Percentiles rank a stretch among this genome's conserved stretches.
phyloP scores from a whole-genome alignment of 1,140 invertebrate genomes.

The Drosophila parabipectinata region DNA sequence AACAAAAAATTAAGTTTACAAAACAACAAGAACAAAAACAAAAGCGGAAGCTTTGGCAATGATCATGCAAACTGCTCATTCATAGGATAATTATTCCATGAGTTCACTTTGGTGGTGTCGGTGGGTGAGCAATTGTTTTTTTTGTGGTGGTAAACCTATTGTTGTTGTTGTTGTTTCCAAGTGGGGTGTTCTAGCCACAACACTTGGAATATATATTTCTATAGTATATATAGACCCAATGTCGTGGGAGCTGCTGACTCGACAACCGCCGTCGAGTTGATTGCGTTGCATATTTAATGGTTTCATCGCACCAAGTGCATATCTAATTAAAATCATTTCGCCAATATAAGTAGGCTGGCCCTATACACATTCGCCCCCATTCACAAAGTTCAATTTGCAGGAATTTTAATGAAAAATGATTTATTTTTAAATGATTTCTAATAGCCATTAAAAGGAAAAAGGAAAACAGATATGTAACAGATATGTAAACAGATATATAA shows the following conservation, averaged over 20 bases:
- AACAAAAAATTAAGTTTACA: conserved; percentile 39
- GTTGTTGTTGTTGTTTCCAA: conserved; percentile 44
- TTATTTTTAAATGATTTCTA: background rate
- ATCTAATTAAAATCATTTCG: conserved; percentile 58
- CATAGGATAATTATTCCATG: conserved; percentile 82
- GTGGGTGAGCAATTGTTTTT: conserved; percentile 48
- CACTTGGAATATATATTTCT: conserved; percentile 1
- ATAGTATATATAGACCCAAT: conserved; percentile 40
- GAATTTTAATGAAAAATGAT: background rate
- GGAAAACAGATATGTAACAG: too few relatives aligned
- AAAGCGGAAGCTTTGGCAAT: conserved; percentile 82
- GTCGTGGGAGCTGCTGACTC: conserved; percentile 65
- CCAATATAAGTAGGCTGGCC: conserved; percentile 18
- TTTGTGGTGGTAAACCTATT: conserved; percentile 41
- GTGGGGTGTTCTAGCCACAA: conserved; percentile 46
- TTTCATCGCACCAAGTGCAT: conserved; percentile 70
- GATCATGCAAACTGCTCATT: conserved; percentile 82
- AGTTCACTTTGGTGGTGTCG: conserved; percentile 61
- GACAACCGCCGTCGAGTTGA: conserved; percentile 12
- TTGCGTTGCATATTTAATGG: conserved; percentile 70
- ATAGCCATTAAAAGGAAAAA: background rate
- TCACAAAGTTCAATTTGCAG: conserved; percentile 18
- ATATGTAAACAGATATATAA: too few relatives aligned
- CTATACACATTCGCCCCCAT: conserved; percentile 23
- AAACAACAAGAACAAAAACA: conserved; percentile 65